Evolutionary conservation across 2,797 vertebrate species (phyloP), one percentile per base, ranked within the genome.

Genomic region (Anguilla pacifica): DNA sequence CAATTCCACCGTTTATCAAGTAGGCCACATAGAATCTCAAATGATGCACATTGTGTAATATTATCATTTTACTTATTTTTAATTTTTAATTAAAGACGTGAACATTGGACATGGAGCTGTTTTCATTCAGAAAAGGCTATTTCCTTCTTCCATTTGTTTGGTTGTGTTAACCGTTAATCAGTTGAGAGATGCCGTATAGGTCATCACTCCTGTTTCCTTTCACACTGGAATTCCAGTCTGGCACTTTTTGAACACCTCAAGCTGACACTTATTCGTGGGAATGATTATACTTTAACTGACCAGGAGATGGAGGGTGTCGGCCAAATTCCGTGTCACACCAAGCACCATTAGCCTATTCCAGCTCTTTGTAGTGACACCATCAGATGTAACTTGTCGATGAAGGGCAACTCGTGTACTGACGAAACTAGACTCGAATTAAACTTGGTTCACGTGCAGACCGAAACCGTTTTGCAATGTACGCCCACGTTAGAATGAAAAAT

Each of bases 251-350:
- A 70, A 70, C 64, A n/a, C 64, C 64, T 28, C 64, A n/a, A 6
- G n/a, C 15, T 70, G 64, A 70, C n/a, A 70, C n/a, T 70, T 70
- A n/a, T n/a, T 70, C n/a, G 64, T 70, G 64, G 64, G 64, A 70
- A 70, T 28, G 64, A 70, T 70, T 46, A 46, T 46, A 46, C 43
- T 28, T n/a, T 28, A 28, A n/a, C 64, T n/a, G 6, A 70, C 64
- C 19, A 28, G 9, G 2, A 70, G 25, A 70, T 28, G 25, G 25
- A 70, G 64, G n/a, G 64, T 64, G 64, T 28, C 25, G 28, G 19
- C 25, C n/a, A 70, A 70, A 70, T 28, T 25, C 25, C 10, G 6
- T 70, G 25, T 70, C 25, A 70, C n/a, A 28, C 19, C 25, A 70
- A 70, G 28, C 6, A 70, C 64, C 6, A 70, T 11, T 10, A 53